Base-by-base conservation (phyloP, 2,113 vertebrate species). In the Pipa parva region DNA sequence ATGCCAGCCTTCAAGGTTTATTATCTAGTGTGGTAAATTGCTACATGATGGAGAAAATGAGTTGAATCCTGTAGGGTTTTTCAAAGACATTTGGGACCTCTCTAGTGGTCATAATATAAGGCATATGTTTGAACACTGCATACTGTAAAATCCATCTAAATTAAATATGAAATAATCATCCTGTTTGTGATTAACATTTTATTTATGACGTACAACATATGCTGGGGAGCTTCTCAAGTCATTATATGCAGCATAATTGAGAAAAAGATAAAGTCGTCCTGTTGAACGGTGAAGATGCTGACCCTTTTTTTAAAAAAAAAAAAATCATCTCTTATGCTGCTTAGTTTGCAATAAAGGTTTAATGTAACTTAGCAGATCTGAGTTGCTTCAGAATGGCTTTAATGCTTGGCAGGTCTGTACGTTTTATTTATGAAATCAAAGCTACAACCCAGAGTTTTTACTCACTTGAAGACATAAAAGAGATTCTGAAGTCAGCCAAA, bases 361-460 rank as follows among this genome's bases (percentile, higher is more conserved):
- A 84, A 87, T 90, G 88, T 91, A 90, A 91, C 90, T 86, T 89
- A 80, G 85, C 85, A 85, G 87, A 88, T 85, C 72, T 74, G 81
- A 85, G 83, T 78, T 84, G 82, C 85, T 86, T 86, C 86, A 83
- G 79, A 82, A 83, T 81, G 83, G 84, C 83, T 83, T 84, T 92
- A 83, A 90, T 87, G 87, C 89, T 87, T 88, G 89, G 91, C 90
- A 90, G 86, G 88, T 88, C 82, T 83, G 90, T 94, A 94, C 94
- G 92, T 94, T 95, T 89, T 89, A 91, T 93, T 93, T 94, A 92
- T 94, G 93, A 92, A 93, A 93, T 92, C 92, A 84, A 95, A 92
- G 92, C 93, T 66, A 72, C 81, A 83, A 92, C 81, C 90, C 92
- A 87, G 85, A 90, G 92, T 93, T 97, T n/a, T 92, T 93, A 92